phyloP scores from a whole-genome alignment of 2,888 invertebrate species.

The Nemotelus pantherinus region DNA sequence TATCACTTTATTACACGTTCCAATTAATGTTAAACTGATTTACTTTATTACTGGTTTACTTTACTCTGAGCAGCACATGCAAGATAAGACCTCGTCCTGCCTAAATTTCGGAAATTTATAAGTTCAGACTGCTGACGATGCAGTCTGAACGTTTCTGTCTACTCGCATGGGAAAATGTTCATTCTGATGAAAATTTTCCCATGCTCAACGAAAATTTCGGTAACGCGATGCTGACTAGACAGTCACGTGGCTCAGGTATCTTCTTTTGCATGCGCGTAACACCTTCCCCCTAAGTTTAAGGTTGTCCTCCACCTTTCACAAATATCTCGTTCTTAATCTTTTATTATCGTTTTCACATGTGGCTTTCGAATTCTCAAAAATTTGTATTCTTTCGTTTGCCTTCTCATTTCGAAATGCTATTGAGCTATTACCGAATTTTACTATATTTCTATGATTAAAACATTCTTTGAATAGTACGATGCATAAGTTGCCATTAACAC shows the following conservation, averaged over 20 bases:
- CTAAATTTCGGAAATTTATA: no score
- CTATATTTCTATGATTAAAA: neutral
- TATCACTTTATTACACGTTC: no score
- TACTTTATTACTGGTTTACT: no score
- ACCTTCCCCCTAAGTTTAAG: neutral
- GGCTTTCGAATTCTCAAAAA: neutral
- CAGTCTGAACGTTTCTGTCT: no score
- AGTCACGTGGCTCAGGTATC: neutral
- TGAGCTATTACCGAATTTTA: neutral
- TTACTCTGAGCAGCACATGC: no score
- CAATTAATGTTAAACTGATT: no score
- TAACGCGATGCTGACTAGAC: no score
- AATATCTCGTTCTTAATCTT: neutral
- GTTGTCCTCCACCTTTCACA: neutral
- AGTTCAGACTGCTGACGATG: no score
- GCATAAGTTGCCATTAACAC: neutral
- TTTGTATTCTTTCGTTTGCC: neutral
- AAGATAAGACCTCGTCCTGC: no score
- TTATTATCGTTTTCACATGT: neutral
- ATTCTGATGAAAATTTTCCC: no score
- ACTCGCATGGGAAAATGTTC: no score
- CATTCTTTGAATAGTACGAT: neutral
- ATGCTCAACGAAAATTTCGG: no score
- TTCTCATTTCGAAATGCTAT: neutral
- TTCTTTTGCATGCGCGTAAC: neutral